Base-by-base conservation (phyloP, 2,113 vertebrate genomes). In the Proteles cristata region DNA sequence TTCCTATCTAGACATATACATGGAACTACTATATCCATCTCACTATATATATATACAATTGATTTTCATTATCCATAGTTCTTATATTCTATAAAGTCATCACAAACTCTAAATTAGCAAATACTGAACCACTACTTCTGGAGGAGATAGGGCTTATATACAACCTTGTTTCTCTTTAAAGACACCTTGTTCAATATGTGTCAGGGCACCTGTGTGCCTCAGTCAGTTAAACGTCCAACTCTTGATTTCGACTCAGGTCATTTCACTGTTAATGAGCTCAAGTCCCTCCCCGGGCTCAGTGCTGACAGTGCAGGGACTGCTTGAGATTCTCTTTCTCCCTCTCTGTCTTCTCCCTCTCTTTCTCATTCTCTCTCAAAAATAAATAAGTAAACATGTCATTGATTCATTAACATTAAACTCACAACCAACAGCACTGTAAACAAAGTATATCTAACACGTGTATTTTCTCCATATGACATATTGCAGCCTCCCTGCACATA, bases 131-230 rank as follows among this genome's bases (percentile, higher is more conserved):
- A 71, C 5, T 31, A 25, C 28, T 92, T 23, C 43, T 69, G 74
- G 33, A 45, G 17, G 31, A 89, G 94, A 71, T 28, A 73, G 15
- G 68, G 14, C 1, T 0, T 90, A 23, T 31, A 43, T 21, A 87
- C 21, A 31, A 31, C 9, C 33, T 92, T 39, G 10, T 90, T 82
- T 71, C 79, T 53, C 11, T 86, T 86, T 81, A 73, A 83, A 92
- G 66, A 28, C 15, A 61, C 11, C 50, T 91, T 81, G n/a, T 71
- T 63, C 65, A 61, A 65, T 25, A n/a, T 28, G 50, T 4, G 19
- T 92, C 31, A 23, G 21, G 58, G 58, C 19, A 2, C 21, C 58
- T 23, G 21, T 2, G 58, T 61, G 58, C 58, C 58, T 61, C 58
- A 61, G 21, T 61, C 58, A 23, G 58, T 23, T 21, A 61, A 61